These are phyloP conservation scores for Molossus molossus DNA, from an alignment of 2,797 vertebrate species.

Conservation along the genomic window DNA sequence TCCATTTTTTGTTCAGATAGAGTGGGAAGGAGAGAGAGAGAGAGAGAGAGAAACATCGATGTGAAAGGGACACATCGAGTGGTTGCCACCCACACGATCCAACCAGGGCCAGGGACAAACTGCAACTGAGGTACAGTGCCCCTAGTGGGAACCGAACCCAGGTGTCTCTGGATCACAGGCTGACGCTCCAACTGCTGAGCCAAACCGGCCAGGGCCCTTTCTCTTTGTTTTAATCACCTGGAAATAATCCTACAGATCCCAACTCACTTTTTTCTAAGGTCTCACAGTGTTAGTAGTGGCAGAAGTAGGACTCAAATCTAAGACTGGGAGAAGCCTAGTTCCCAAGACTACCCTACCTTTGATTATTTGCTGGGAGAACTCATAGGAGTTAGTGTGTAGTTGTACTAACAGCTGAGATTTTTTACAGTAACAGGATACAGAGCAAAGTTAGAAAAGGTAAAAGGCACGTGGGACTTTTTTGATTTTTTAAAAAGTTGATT, in stretches of 20 bases:
- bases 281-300: background rate
- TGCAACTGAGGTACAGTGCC: no score
- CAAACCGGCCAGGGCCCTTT: no score
- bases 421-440: background rate
- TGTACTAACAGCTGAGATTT: background rate
- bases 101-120: no score
- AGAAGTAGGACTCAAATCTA: background rate
- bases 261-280: background rate
- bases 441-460: background rate
- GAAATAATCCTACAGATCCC: background rate
- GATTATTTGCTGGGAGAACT: background rate
- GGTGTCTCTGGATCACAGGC: no score
- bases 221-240: slow-evolving; percentile 25
- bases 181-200: no score
- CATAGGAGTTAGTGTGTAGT: background rate
- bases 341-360: background rate
- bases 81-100: no score
- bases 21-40: no score
- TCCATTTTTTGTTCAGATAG: no score
- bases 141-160: no score
- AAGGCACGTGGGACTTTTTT: background rate
- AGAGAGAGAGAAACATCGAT: no score
- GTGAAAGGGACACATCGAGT: no score
- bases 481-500: background rate
- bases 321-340: background rate